A percentile compares a stretch with the other conserved stretches of the same genome.
Conservation (phyloP, 2,888 invertebrate genomes). For the Drosophila melanosoma region DNA sequence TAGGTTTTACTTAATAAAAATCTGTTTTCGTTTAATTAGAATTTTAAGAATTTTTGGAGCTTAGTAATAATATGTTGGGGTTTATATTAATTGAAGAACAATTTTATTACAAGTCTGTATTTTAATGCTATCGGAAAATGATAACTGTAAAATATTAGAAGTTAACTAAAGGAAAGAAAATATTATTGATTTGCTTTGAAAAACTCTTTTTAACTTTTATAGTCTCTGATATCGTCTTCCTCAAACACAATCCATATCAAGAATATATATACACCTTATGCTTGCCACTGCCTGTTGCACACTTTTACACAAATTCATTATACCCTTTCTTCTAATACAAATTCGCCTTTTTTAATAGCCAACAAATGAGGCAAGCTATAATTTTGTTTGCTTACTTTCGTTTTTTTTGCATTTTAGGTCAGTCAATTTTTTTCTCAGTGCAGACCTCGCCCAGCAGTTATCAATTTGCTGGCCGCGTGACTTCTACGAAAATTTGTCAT, state of each 20-base stretch:
- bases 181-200: neutral
- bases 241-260: neutral
- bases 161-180: rapidly evolving
- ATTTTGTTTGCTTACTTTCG: neutral
- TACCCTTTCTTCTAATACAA: neutral
- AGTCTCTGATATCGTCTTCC: neutral
- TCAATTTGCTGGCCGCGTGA: conserved; percentile 47
- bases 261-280: neutral
- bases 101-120: neutral
- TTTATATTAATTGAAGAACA: neutral
- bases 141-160: no score
- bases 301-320: neutral
- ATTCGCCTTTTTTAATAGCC: neutral
- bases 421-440: neutral
- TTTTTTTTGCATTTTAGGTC: neutral
- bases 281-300: neutral
- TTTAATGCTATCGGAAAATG: neutral
- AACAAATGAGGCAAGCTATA: neutral
- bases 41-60: no score
- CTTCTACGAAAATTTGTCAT: conserved; percentile 75
- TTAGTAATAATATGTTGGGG: neutral
- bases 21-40: no score
- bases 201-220: no score
- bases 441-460: conserved; percentile 2
- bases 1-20: neutral